Base-by-base conservation (phyloP, 2,888 invertebrate genomes). In the Neoscelio sp. region DNA sequence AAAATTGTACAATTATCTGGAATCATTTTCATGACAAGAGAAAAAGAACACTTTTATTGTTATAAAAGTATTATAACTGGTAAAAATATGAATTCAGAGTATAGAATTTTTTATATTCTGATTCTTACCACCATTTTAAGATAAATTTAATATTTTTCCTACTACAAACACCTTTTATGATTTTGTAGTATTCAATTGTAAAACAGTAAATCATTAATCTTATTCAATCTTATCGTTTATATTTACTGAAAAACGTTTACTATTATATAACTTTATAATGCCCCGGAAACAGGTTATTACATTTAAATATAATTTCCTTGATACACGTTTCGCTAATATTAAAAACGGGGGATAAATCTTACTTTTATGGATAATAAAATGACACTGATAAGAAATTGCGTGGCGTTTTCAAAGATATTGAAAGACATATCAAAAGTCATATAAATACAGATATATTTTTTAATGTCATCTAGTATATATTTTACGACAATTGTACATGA, bases 281-380 rank as follows among this genome's bases (percentile, higher is more conserved):
- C n/a, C n/a, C n/a, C n/a, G n/a, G n/a, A n/a, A n/a, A n/a, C n/a
- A n/a, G n/a, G n/a, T n/a, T n/a, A n/a, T n/a, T n/a, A 12, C 7
- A 12, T 35, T 10, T 35, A 12, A 12, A 12, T 35, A 48, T 26
- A 10, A 26, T 18, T 44, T 44, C 10, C 2, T 44, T 44, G 10
- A n/a, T 44, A 44, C 10, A 6, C 20, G 8, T 20, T 5, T 46
- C 46, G 4, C 3, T 13, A n/a, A 26, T 46, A 46, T 26, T 26
- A 46, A 46, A 46, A 26, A 26, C 2, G 0, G n/a, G 7, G 8
- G 26, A 46, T 46, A 26, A 26, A 23, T 23, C 12, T 13, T 8
- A 13, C 12, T 7, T 46, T 46, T 46, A 46, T 50, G 12, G 30
- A 30, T 17, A 15, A 50, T 50, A 50, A 28, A 50, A 50, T 50